These are phyloP conservation scores for Apeira syringaria DNA, from an alignment of 2,888 invertebrate species.

Conservation along the genomic window DNA sequence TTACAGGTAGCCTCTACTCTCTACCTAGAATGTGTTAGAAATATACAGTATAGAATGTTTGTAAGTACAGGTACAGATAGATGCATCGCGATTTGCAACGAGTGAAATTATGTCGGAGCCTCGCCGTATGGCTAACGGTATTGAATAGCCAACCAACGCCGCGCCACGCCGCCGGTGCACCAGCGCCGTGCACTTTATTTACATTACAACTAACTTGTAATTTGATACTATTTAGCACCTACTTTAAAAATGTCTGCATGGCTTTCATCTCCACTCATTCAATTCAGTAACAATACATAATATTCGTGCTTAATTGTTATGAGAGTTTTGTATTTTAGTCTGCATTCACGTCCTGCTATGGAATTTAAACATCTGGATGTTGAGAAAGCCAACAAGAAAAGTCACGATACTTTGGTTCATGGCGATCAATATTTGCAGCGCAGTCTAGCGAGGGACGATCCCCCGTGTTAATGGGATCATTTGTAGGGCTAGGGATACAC, in stretches of 20 bases:
- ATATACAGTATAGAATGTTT: conserved; percentile 20
- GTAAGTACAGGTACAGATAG: conserved; percentile 27
- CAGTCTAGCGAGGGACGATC: conserved; percentile 55
- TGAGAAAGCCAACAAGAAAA: conserved; percentile 17
- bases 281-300: background rate
- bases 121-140: conserved; percentile 63
- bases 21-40: conserved; percentile 18
- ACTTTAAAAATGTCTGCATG: conserved; percentile 11
- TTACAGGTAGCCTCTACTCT: conserved; percentile 19
- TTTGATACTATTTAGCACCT: conserved; percentile 42
- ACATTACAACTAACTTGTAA: conserved; percentile 53
- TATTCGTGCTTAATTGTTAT: conserved; percentile 2
- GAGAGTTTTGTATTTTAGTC: conserved; percentile 8
- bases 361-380: conserved; percentile 1
- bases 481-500: conserved; percentile 58
- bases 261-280: conserved; percentile 24
- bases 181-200: conserved; percentile 53
- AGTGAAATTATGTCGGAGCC: conserved; percentile 57
- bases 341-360: conserved; percentile 3
- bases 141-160: conserved; percentile 54
- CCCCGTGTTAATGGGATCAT: conserved; percentile 61
- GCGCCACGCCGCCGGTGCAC: conserved; percentile 58
- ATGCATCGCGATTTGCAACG: conserved; percentile 52
- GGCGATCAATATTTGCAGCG: conserved; percentile 57
- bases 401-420: conserved; percentile 31